Evolutionary conservation across 1,140 invertebrate genomes (phyloP).

Genomic region (Heliconius congener): DNA sequence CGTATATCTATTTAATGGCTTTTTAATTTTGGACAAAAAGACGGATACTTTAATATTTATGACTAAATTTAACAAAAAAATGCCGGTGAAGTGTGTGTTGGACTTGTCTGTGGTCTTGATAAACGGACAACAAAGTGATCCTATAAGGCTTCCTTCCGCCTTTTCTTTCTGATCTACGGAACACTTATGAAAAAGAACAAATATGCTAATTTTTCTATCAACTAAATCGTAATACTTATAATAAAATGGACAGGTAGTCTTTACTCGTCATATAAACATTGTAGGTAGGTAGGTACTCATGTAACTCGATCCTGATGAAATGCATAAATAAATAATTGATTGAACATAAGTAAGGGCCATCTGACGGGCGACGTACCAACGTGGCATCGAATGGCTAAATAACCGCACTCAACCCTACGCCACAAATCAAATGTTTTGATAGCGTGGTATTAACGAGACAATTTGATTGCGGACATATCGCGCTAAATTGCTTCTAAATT

Average conservation of each 20-base stretch:
- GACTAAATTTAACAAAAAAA: too few species aligned
- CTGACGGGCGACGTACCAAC: constrained; percentile 57
- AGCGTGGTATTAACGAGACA: constrained; percentile 80
- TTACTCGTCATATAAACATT: background rate
- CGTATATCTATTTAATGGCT: background rate
- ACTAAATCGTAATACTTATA: background rate
- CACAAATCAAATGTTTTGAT: constrained; percentile 82
- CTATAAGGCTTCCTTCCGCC: too few species aligned
- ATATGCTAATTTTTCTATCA: background rate
- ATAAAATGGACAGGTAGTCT: background rate
- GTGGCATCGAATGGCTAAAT: constrained; percentile 69
- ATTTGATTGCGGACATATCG: constrained; percentile 81
- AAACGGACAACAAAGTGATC: too few species aligned
- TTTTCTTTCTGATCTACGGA: too few species aligned
- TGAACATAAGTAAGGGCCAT: constrained; percentile 67
- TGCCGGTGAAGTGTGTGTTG: too few species aligned
- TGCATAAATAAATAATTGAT: constrained; percentile 53
- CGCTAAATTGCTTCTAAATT: constrained; percentile 81
- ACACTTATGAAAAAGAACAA: too few species aligned
- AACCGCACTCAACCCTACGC: constrained; percentile 72
- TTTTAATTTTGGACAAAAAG: too few species aligned
- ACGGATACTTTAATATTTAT: too few species aligned
- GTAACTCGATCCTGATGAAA: constrained; percentile 24
- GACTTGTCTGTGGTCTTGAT: too few species aligned
- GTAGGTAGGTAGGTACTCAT: background rate